A percentile compares a stretch with the other conserved stretches of the same genome.
These are phyloP conservation scores for Ormyrus rosae DNA, from an alignment of 2,888 invertebrate species.

Conservation along the genomic window DNA sequence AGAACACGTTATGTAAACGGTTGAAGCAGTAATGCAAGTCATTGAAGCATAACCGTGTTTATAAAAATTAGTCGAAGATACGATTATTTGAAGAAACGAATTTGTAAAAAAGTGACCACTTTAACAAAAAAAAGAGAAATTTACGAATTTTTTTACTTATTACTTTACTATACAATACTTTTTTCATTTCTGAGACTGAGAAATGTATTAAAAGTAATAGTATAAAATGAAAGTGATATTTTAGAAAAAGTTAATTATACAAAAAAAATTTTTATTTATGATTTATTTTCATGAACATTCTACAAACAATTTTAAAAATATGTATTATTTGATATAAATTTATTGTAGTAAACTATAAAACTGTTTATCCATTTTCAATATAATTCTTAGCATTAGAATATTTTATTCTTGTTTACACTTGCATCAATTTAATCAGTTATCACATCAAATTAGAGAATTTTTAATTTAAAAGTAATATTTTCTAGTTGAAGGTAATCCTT, in stretches of 20 bases:
- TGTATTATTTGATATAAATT: constrained; percentile 12
- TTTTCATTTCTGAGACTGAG: constrained; percentile 42
- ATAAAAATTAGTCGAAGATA: constrained; percentile 8
- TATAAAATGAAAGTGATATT: constrained; percentile 24
- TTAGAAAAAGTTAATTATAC: background rate
- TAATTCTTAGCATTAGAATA: too few relatives aligned
- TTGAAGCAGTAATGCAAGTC: constrained; percentile 5
- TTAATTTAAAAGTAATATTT: too few relatives aligned
- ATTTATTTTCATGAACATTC: constrained; percentile 33
- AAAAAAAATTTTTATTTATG: constrained; percentile 23
- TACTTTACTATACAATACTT: constrained; percentile 43
- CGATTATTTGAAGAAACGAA: too few relatives aligned
- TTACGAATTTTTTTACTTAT: constrained; percentile 52
- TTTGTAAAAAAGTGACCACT: constrained; percentile 4
- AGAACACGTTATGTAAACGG: constrained; percentile 35
- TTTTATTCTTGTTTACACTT: too few relatives aligned
- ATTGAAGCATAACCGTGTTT: constrained; percentile 10
- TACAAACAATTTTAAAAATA: constrained; percentile 21
- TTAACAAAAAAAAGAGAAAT: constrained; percentile 48
- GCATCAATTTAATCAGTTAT: too few relatives aligned
- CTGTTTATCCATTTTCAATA: background rate
- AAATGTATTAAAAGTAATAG: constrained; percentile 43
- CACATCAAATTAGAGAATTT: too few relatives aligned
- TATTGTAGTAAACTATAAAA: constrained; percentile 16
- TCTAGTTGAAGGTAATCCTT: too few relatives aligned